These are phyloP conservation scores for Zaprionus ghesquierei DNA, from an alignment of 1,140 invertebrate genomes.

Conservation along the genomic window DNA sequence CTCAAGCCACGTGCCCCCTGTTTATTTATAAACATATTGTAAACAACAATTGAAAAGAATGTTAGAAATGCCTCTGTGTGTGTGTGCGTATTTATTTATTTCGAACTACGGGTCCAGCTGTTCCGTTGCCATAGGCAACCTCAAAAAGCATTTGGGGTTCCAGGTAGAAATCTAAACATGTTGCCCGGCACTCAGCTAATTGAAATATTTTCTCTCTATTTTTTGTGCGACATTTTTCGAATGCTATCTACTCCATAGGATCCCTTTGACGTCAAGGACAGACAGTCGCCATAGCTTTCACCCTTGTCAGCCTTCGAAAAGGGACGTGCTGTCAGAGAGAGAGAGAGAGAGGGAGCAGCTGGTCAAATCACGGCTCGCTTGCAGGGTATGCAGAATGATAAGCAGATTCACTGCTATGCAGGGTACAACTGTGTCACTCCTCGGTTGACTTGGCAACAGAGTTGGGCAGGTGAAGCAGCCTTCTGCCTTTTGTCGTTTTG, in stretches of 20 bases:
- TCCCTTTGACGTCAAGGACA: slow-evolving; percentile 55
- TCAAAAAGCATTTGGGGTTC: slow-evolving; percentile 21
- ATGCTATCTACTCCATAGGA: slow-evolving; percentile 6
- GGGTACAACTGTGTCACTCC: neutral
- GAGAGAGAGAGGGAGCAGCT: neutral
- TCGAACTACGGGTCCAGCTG: neutral
- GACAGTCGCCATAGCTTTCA: slow-evolving; percentile 3
- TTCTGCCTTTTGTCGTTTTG: neutral
- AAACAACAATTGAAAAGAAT: slow-evolving; percentile 40
- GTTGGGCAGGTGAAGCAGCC: too few species aligned
- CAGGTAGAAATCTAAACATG: slow-evolving; percentile 28
- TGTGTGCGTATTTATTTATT: slow-evolving; percentile 1
- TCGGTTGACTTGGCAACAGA: too few species aligned
- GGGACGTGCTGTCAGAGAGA: slow-evolving; percentile 21
- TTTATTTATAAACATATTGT: slow-evolving; percentile 19
- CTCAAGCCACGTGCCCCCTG: neutral
- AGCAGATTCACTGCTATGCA: neutral
- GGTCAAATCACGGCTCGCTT: neutral
- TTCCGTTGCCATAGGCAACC: neutral
- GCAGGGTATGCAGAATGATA: neutral
- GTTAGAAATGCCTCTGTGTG: slow-evolving; percentile 17
- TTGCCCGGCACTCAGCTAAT: slow-evolving; percentile 66
- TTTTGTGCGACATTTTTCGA: slow-evolving; percentile 20
- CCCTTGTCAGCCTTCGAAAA: slow-evolving; percentile 47
- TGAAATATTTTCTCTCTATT: slow-evolving; percentile 43